Percentiles rank a stretch among this genome's conserved stretches.
These are phyloP conservation scores for Mormoops blainvillei DNA, from an alignment of 2,113 vertebrate species.

Conservation along the genomic window DNA sequence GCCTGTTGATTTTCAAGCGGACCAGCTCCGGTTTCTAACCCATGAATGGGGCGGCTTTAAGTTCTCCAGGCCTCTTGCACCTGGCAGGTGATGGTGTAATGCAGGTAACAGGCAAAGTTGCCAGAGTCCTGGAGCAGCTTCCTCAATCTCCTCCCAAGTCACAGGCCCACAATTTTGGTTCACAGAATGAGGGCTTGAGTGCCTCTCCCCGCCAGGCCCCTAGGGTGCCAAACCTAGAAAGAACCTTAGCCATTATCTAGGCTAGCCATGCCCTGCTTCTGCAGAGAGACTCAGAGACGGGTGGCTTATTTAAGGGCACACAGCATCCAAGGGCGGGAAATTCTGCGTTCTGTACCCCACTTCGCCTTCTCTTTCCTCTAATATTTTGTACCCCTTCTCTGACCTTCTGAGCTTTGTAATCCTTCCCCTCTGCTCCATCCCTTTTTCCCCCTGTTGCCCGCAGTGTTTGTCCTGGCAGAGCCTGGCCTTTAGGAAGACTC, in stretches of 20 bases:
- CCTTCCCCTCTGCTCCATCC: background rate
- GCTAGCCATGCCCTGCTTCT: background rate
- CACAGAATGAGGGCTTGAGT: background rate
- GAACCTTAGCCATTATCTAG: background rate
- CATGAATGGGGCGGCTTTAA: fast-evolving
- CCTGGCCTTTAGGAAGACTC: constrained; percentile 60
- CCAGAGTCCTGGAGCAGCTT: background rate
- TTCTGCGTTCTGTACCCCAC: background rate
- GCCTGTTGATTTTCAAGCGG: background rate
- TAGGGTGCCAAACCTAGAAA: background rate
- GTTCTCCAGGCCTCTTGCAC: background rate
- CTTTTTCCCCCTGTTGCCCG: constrained; percentile 7
- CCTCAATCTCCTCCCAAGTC: background rate
- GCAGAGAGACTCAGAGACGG: background rate
- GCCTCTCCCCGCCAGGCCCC: background rate
- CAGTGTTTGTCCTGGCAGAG: constrained; percentile 11
- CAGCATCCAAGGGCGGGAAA: background rate
- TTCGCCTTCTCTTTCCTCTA: background rate
- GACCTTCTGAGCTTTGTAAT: background rate
- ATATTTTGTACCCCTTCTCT: background rate
- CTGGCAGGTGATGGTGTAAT: background rate
- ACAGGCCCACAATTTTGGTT: background rate
- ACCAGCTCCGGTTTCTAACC: background rate
- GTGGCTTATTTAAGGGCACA: background rate
- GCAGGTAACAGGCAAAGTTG: background rate